Base-by-base conservation (phyloP, 2,888 invertebrate species). In the Caenorhabditis sulstoni region DNA sequence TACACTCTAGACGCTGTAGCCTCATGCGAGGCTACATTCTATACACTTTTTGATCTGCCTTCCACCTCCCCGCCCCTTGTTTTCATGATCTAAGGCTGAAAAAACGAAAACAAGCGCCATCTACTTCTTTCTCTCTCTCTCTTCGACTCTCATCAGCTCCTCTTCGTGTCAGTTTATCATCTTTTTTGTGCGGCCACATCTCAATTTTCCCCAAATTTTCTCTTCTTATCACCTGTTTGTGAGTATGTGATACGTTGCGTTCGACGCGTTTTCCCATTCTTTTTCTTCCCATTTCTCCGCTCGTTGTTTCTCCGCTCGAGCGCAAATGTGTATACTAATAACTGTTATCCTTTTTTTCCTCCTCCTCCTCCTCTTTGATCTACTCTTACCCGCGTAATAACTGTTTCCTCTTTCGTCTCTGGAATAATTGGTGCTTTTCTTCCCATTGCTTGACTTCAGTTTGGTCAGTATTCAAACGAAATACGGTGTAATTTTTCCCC, bases 221-320 rank as follows among this genome's bases (percentile, higher is more conserved):
- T 39, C 37, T 44, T 59, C 37, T 53, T 53, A 53, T 53, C 53
- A 53, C 16, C 52, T 55, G 39, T 57, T 39, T 57, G 20, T 41
- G 37, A 37, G 55, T 55, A 55, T 55, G 55, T 58, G 45, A 58
- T 58, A 58, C 58, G 58, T 45, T 45, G 58, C 58, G 58, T 58
- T 58, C 45, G 44, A 58, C 58, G 58, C 58, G 18, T 37, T 35
- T 29, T n/a, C n/a, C n/a, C n/a, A n/a, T n/a, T 29, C 50, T n/a
- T 29, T 14, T 18, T 12, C 44, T 22, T 2, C 44, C 44, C 44
- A 3, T 7, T 44, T n/a, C 44, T n/a, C 3, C 12, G 49, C 16
- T 35, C 49, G 12, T 37, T 49, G 35, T 70, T 23, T 29, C 16
- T 62, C 20, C 5, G 12, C 45, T 23, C 14, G 29, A 29, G 29